Evolutionary conservation across 2,888 invertebrate genomes (phyloP), one percentile per base, ranked within the genome.

Genomic region (Heliconius ismenius): DNA sequence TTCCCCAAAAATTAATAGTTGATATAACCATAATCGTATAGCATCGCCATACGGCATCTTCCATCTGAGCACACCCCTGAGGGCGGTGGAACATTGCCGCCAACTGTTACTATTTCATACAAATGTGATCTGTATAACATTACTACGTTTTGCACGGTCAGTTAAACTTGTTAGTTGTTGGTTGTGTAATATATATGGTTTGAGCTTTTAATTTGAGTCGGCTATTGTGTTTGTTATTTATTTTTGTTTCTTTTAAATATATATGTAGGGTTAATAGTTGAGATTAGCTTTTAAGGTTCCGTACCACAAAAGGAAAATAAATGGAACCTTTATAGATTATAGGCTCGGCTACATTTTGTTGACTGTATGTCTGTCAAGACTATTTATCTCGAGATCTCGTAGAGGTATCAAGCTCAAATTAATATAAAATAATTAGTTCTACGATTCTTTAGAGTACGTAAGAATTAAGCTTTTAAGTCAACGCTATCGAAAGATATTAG

Each of bases 101-200:
- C 91, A 91, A 91, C 91, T 91, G 91, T 91, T 88, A 80, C 84
- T 88, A 84, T 54, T n/a, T 84, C 88, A 89, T 88, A 89, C 86
- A 86, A 70, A 82, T 79, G 80, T 67, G 54, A 76, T 72, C 68
- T 74, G 79, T 81, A 82, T 83, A 80, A 81, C 77, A 77, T 72
- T 76, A 64, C 76, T 63, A 72, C 73, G 73, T 76, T 78, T 73
- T 63, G 58, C 62, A 78, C 54, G 60, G 75, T 63, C 63, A 73
- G 67, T 75, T 54, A 70, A 64, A 39, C 43, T 73, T 54, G 26
- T 70, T 36, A 36, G 18, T 72, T 49, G 24, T 70, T 36, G 26
- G 18, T 73, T 54, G 21, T 70, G 70, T 70, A 70, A 70, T 70
- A 13, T 70, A 70, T 70, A 70, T 32, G 54, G 4, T 32, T 58